A percentile compares a stretch with the other conserved stretches of the same genome.
Conservation (phyloP, 2,888 invertebrate genomes). For the Heliconius hortense region DNA sequence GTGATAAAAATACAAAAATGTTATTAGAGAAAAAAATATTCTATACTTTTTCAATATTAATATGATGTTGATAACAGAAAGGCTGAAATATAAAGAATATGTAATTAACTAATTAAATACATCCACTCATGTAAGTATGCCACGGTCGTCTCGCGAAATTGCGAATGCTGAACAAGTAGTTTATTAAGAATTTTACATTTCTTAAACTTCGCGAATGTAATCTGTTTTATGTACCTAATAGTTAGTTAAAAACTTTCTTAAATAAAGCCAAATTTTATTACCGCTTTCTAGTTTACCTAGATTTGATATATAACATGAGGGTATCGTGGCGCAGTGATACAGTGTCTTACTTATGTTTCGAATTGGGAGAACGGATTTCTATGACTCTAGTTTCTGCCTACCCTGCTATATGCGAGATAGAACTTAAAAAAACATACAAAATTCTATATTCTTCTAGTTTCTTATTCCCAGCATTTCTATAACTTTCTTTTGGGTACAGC, state of each 20-base stretch:
- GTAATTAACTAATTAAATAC: conserved; percentile 12
- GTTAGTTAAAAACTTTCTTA: not conserved
- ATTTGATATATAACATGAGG: not conserved
- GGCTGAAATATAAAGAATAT: conserved; percentile 7
- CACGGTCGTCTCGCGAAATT: conserved; percentile 32
- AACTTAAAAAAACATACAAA: not conserved
- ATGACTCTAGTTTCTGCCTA: too few species aligned
- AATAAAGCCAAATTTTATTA: not conserved
- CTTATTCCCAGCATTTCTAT: not conserved
- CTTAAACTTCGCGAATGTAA: not conserved
- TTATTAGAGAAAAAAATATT: not conserved
- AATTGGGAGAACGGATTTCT: too few species aligned
- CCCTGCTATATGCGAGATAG: too few species aligned
- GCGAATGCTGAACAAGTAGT: conserved; percentile 13
- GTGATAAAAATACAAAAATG: not conserved
- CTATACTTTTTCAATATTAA: not conserved
- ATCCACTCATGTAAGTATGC: conserved; percentile 14
- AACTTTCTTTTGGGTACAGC: not conserved
- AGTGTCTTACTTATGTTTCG: too few species aligned
- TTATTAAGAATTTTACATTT: conserved; percentile 11
- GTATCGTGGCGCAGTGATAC: not conserved
- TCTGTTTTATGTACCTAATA: not conserved
- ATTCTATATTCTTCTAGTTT: not conserved
- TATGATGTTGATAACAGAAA: not conserved
- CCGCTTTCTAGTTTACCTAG: not conserved